These are phyloP conservation scores for Halesus radiatus DNA, from an alignment of 1,140 invertebrate genomes.

Conservation along the genomic window DNA sequence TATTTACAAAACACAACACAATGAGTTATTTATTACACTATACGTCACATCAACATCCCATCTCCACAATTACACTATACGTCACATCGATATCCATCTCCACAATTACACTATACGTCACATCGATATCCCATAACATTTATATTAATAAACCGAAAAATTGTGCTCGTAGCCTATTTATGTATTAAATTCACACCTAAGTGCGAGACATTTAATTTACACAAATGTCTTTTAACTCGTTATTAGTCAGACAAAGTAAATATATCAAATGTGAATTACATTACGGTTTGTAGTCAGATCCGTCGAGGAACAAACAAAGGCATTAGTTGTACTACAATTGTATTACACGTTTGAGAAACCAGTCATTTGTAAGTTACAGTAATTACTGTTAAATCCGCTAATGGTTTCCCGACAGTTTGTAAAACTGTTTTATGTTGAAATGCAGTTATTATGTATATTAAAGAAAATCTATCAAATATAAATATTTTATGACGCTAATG, in stretches of 20 bases:
- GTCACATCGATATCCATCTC: conserved; percentile 8
- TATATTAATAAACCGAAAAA: conserved; percentile 15
- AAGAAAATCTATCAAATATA: not conserved
- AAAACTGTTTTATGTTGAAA: not conserved
- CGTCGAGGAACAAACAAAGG: not conserved
- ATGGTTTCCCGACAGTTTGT: not conserved
- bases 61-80: not conserved
- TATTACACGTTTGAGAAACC: not conserved
- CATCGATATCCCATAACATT: conserved; percentile 35
- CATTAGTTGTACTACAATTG: conserved; percentile 23
- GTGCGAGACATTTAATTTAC: conserved; percentile 23
- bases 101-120: conserved; percentile 23
- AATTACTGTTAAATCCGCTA: not conserved
- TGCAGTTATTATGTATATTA: not conserved
- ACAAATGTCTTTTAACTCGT: conserved; percentile 35
- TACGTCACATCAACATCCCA: no score
- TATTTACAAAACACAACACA: conserved; percentile 54
- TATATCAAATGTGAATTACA: conserved; percentile 1
- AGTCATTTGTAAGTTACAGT: no score
- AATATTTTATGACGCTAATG: not conserved
- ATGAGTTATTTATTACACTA: conserved; percentile 46
- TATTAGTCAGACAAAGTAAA: not conserved
- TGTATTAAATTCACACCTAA: conserved; percentile 19
- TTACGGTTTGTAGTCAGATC: not conserved
- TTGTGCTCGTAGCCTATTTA: conserved; percentile 38